phyloP scores from a whole-genome alignment of 2,113 vertebrate species.

The Sialia sialis region DNA sequence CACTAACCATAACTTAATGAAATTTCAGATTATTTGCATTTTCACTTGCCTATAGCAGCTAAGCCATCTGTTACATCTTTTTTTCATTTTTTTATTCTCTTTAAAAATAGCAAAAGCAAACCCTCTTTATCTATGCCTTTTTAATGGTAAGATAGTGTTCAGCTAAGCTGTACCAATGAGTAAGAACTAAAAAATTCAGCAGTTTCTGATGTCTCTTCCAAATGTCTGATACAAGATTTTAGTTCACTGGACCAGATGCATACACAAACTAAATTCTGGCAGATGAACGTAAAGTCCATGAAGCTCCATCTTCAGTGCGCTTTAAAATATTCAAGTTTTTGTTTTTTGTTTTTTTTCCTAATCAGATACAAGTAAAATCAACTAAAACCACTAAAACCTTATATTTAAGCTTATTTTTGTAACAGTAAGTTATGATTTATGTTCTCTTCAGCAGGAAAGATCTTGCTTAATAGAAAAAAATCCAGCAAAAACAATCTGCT shows the following conservation, averaged over 20 bases:
- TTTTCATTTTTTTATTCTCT: background rate
- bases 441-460: background rate
- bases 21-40: constrained; percentile 31
- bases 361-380: background rate
- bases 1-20: constrained; percentile 3
- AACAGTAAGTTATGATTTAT: background rate
- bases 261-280: background rate
- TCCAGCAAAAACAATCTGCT: background rate
- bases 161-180: background rate
- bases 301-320: background rate
- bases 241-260: background rate
- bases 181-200: background rate
- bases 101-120: background rate
- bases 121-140: background rate
- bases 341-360: background rate
- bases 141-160: background rate
- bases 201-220: background rate
- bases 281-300: background rate
- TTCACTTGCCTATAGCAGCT: background rate
- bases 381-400: background rate
- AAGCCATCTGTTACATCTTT: background rate
- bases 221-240: background rate
- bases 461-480: background rate
- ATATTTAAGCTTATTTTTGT: background rate
- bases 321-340: background rate